Conservation (phyloP, 2,888 invertebrate species). For the Rhagonycha lutea region DNA sequence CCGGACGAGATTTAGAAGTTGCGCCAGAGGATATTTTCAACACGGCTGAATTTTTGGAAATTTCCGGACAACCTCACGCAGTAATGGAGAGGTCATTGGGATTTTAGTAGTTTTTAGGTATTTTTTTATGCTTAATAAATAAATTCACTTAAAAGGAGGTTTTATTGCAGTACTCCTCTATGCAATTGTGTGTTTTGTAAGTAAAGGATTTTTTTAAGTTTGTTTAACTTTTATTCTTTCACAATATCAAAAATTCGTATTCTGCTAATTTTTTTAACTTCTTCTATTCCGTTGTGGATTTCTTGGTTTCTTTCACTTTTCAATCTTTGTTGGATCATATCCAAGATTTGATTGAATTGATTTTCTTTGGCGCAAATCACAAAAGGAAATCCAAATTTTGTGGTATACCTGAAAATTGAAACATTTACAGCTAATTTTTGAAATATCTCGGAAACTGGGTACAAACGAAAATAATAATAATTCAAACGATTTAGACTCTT, state of each 20-base stretch:
- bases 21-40: constrained; percentile 80
- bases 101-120: constrained; percentile 56
- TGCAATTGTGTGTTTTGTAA: background rate
- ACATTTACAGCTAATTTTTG: too few relatives aligned
- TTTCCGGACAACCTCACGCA: constrained; percentile 81
- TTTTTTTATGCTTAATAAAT: constrained; percentile 11
- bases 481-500: too few relatives aligned
- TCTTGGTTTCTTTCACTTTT: constrained; percentile 61
- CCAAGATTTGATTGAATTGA: constrained; percentile 62
- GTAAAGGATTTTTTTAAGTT: background rate
- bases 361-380: constrained; percentile 70
- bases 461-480: too few relatives aligned
- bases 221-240: constrained; percentile 35
- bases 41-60: constrained; percentile 72
- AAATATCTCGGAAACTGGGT: too few relatives aligned
- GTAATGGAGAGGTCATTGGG: constrained; percentile 77
- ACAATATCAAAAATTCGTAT: constrained; percentile 55
- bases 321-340: constrained; percentile 60
- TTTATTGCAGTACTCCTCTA: background rate
- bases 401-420: constrained; percentile 60
- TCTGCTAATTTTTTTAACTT: constrained; percentile 71
- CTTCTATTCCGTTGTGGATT: constrained; percentile 62
- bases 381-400: constrained; percentile 71
- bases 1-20: constrained; percentile 75
- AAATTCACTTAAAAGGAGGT: background rate